Base-by-base conservation (phyloP, 2,113 vertebrate species). In the Hystrix brachyura region DNA sequence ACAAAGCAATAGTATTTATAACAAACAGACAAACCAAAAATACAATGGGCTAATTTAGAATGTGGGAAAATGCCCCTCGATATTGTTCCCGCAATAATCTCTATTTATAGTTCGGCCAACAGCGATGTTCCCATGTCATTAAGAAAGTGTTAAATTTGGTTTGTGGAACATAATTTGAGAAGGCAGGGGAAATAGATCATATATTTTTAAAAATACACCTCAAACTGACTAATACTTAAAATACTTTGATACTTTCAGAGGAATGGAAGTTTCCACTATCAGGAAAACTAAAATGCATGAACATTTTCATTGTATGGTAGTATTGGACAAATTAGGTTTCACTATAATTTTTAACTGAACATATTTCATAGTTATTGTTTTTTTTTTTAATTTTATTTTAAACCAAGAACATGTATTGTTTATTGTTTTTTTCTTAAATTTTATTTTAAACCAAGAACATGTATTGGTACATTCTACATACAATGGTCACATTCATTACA, bases 211-310 rank as follows among this genome's bases (percentile, higher is more conserved):
- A 92, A 74, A 80, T 25, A 51, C 0, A 55, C 25, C 19, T 87
- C 46, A 76, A 79, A 94, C 8, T 90, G 34, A 9, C 55, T 83
- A 83, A 76, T 80, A 69, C 60, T 86, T 94, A 14, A 92, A 89
- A 86, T 87, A 55, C 29, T 91, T 94, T 32, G 29, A 80, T n/a
- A 55, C 9, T 83, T 94, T 80, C 67, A 74, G 78, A 76, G 46
- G 27, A 65, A 95, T 82, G 43, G 51, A 76, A 78, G 25, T 67
- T 92, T 94, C 72, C 53, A 88, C 78, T 71, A 94, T 89, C 38
- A 64, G 71, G 55, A 78, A 85, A 89, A 90, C 67, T 87, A 85
- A 93, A 88, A 88, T 13, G 79, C 34, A 82, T 65, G 76, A 87
- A 67, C 14, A 43, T 87, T 94, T 79, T 94, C 29, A 38, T 89